Conservation (phyloP, 2,888 invertebrate genomes). For the Agrotis clavis region DNA sequence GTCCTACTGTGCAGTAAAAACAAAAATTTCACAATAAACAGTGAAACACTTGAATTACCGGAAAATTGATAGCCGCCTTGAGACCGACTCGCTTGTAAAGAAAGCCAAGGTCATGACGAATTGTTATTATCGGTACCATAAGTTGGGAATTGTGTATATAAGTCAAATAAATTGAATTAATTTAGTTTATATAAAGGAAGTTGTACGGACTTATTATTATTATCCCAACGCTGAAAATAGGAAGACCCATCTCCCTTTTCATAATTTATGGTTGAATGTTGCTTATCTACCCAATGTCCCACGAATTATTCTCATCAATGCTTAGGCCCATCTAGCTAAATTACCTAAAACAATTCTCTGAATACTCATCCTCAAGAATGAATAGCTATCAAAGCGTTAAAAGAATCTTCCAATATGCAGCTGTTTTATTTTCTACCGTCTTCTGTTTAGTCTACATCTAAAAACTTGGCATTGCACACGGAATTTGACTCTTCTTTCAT, state of each 20-base stretch:
- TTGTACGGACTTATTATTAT: not conserved
- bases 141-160: slow-evolving; percentile 41
- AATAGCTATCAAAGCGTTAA: not conserved
- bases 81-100: slow-evolving; percentile 69
- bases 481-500: slow-evolving; percentile 30
- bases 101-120: slow-evolving; percentile 76
- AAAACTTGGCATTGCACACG: slow-evolving; percentile 39
- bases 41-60: slow-evolving; percentile 73
- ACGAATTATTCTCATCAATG: not conserved
- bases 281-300: not conserved
- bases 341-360: not conserved
- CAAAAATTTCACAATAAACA: slow-evolving; percentile 54
- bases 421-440: not conserved
- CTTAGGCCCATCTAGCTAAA: not conserved
- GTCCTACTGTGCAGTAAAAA: slow-evolving; percentile 4
- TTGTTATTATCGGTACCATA: slow-evolving; percentile 66
- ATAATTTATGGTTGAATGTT: no score
- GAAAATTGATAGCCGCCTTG: slow-evolving; percentile 74
- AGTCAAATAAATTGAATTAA: slow-evolving; percentile 26
- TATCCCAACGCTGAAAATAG: not conserved
- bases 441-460: not conserved
- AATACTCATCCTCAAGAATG: not conserved
- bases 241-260: not conserved
- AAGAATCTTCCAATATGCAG: not conserved
- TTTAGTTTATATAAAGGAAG: not conserved